These are phyloP conservation scores for Trissolcus brochymenae DNA, from an alignment of 2,888 invertebrate species.

Conservation along the genomic window DNA sequence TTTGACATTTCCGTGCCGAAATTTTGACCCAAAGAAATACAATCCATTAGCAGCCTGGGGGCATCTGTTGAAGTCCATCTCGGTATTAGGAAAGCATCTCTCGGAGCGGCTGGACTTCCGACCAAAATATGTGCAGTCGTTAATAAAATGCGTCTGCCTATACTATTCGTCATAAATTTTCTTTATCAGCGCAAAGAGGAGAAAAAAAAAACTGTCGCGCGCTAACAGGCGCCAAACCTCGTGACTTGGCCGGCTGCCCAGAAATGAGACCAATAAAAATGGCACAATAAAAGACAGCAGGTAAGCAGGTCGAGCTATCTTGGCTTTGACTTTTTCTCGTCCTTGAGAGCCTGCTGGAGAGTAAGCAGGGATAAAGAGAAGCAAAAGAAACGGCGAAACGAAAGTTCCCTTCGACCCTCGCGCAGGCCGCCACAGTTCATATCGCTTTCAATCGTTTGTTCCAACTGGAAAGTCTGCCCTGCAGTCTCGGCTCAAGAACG, in stretches of 20 bases:
- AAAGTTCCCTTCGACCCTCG: constrained; percentile 52
- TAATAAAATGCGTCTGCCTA: constrained; percentile 4
- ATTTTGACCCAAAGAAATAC: constrained; percentile 28
- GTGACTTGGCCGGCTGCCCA: constrained; percentile 17
- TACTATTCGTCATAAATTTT: constrained; percentile 15
- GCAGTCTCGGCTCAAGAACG: constrained; percentile 44
- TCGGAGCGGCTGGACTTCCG: background rate
- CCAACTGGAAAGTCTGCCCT: constrained; percentile 59
- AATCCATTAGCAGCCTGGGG: constrained; percentile 22
- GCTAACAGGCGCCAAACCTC: constrained; percentile 10
- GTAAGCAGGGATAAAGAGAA: constrained; percentile 51
- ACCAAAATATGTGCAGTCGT: constrained; percentile 13
- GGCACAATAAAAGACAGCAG: constrained; percentile 14
- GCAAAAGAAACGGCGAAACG: constrained; percentile 53
- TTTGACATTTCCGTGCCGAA: constrained; percentile 25
- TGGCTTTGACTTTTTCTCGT: constrained; percentile 63
- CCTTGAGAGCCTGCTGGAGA: constrained; percentile 61
- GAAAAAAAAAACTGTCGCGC: constrained; percentile 1
- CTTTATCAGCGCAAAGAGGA: constrained; percentile 18
- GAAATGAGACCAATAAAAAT: constrained; percentile 5
- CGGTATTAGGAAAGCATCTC: constrained; percentile 15
- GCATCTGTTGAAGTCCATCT: constrained; percentile 12
- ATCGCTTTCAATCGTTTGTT: constrained; percentile 59
- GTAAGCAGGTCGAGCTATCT: constrained; percentile 36
- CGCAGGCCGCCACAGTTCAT: constrained; percentile 37